Conservation (phyloP, 2,888 invertebrate species). For the Alcis repandata region DNA sequence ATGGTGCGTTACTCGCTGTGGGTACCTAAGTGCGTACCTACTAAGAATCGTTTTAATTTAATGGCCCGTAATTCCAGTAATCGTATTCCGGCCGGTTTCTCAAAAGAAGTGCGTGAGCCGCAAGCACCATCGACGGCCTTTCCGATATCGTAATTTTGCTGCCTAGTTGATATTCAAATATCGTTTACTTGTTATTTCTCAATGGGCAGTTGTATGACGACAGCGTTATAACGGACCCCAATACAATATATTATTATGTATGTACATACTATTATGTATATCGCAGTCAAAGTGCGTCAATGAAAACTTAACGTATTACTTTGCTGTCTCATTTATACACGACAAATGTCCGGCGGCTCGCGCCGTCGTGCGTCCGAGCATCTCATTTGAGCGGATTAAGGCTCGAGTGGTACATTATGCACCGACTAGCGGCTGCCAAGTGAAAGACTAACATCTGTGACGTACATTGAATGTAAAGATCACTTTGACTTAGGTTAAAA, state of each 20-base stretch:
- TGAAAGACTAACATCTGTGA: conserved; percentile 31
- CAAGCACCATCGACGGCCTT: conserved; percentile 69
- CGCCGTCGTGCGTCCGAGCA: conserved; percentile 30
- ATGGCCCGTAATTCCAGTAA: conserved; percentile 75
- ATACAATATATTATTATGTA: conserved; percentile 70
- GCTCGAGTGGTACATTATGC: conserved; percentile 35
- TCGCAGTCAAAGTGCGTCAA: conserved; percentile 64
- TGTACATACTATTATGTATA: conserved; percentile 67
- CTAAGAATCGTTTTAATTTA: conserved; percentile 77
- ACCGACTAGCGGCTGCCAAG: conserved; percentile 24
- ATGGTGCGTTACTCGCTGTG: conserved; percentile 33
- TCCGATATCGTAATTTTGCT: conserved; percentile 75
- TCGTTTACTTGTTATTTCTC: conserved; percentile 75
- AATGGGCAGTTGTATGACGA: conserved; percentile 77
- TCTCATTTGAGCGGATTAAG: conserved; percentile 28
- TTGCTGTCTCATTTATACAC: conserved; percentile 39
- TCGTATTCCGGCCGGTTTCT: conserved; percentile 72
- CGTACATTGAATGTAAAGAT: conserved; percentile 39
- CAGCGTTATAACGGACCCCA: conserved; percentile 72
- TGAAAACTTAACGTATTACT: conserved; percentile 48
- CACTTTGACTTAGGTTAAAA: conserved; percentile 39
- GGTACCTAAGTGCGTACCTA: conserved; percentile 57
- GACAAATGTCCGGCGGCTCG: conserved; percentile 36
- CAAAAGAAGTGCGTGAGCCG: conserved; percentile 71
- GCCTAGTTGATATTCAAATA: conserved; percentile 77